These are phyloP conservation scores for Machaerirhynchus nigripectus DNA, from an alignment of 2,113 vertebrate genomes.

Conservation along the genomic window DNA sequence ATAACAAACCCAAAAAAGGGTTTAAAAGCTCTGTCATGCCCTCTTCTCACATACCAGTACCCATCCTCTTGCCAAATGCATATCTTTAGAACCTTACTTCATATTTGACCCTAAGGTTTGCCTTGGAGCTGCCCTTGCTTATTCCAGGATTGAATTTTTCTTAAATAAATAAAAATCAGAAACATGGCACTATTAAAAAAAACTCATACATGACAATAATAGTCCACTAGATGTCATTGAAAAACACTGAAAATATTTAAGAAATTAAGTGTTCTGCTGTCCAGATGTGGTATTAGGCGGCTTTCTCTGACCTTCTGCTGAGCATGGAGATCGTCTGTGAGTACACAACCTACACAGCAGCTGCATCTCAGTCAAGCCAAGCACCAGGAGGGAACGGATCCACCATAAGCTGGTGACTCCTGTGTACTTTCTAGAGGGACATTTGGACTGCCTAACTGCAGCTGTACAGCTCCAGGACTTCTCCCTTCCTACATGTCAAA, in stretches of 20 bases:
- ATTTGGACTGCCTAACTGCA: not conserved
- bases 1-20: not conserved
- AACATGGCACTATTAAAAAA: not conserved
- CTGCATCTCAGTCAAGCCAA: not conserved
- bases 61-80: not conserved
- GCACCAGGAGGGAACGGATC: not conserved
- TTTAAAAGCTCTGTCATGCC: not conserved
- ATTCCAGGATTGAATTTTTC: not conserved
- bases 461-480: not conserved
- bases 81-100: not conserved
- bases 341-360: not conserved
- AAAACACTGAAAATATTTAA: not conserved
- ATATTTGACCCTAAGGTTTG: not conserved
- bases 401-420: not conserved
- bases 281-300: not conserved
- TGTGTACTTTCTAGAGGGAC: not conserved
- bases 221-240: not conserved
- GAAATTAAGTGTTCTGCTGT: not conserved
- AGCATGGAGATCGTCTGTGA: not conserved
- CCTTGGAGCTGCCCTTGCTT: not conserved
- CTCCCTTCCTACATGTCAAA: not conserved
- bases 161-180: not conserved
- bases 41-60: not conserved
- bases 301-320: not conserved
- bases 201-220: not conserved